Percentiles rank a stretch among this genome's conserved stretches.
Evolutionary conservation across 1,140 invertebrate species (phyloP).

Genomic region (Pseudomyrmex dendroicus): DNA sequence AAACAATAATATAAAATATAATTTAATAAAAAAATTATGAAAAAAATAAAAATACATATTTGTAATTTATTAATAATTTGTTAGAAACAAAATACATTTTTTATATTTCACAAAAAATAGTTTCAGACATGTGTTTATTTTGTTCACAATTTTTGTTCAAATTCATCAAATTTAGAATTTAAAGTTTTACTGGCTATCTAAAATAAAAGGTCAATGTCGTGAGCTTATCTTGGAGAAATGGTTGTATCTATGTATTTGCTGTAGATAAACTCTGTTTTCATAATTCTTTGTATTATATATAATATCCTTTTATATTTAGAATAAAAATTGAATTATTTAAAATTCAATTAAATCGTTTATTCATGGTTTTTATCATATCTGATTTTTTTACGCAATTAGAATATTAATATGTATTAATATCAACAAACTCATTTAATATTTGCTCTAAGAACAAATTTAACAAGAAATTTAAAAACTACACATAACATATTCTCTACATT

Average conservation of each 20-base stretch:
- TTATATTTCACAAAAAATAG: too few species aligned
- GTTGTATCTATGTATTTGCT: not conserved
- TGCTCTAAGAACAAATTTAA: not conserved
- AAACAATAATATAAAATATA: too few species aligned
- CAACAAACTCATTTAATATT: too few species aligned
- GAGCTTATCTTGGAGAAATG: conserved; percentile 47
- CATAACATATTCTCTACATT: too few species aligned
- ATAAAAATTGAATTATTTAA: not conserved
- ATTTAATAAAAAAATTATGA: too few species aligned
- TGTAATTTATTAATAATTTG: too few species aligned
- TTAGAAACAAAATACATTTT: too few species aligned
- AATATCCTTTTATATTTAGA: not conserved
- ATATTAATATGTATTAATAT: too few species aligned
- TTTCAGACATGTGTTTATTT: not conserved
- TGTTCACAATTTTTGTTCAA: not conserved
- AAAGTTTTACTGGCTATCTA: not conserved
- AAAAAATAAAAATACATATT: too few species aligned
- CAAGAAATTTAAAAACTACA: not conserved
- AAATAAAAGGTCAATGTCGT: conserved; percentile 45
- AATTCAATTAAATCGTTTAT: not conserved
- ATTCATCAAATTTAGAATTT: not conserved
- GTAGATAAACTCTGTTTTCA: not conserved
- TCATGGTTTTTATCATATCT: not conserved
- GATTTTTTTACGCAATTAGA: not conserved
- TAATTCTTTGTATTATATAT: not conserved